Evolutionary conservation across 1,140 invertebrate species (phyloP).

Genomic region (Dysdera silvatica): DNA sequence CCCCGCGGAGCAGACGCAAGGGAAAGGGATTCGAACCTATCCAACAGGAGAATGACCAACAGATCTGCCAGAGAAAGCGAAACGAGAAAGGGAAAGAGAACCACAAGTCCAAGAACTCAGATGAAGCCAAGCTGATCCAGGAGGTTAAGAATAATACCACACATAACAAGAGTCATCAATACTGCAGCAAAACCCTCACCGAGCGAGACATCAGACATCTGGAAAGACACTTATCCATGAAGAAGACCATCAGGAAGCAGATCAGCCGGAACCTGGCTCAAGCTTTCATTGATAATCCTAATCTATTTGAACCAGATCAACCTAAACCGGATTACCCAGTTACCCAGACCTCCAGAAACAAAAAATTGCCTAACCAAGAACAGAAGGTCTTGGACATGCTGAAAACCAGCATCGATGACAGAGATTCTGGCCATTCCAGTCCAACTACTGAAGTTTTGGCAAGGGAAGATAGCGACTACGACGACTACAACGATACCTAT

Average conservation of each 20-base stretch:
- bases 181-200: constrained; percentile 54
- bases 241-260: constrained; percentile 75
- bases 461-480: constrained; percentile 14
- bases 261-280: constrained; percentile 69
- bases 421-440: constrained; percentile 28
- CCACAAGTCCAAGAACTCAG: constrained; percentile 4
- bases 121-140: neutral
- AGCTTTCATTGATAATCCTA: constrained; percentile 64
- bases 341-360: constrained; percentile 36
- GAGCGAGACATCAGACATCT: constrained; percentile 65
- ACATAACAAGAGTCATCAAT: constrained; percentile 49
- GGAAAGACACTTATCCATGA: constrained; percentile 73
- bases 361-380: constrained; percentile 50
- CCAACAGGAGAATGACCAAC: no score
- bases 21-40: constrained; percentile 12
- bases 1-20: constrained; percentile 6
- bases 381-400: constrained; percentile 63
- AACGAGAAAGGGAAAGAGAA: constrained; percentile 15
- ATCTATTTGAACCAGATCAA: constrained; percentile 57
- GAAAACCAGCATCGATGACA: constrained; percentile 40
- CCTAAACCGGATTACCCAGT: constrained; percentile 47
- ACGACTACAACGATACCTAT: constrained; percentile 3
- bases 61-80: no score
- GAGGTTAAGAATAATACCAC: constrained; percentile 40
- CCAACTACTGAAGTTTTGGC: constrained; percentile 12